Base-by-base conservation (phyloP, 2,888 invertebrate species). In the Calephelis perditalis region DNA sequence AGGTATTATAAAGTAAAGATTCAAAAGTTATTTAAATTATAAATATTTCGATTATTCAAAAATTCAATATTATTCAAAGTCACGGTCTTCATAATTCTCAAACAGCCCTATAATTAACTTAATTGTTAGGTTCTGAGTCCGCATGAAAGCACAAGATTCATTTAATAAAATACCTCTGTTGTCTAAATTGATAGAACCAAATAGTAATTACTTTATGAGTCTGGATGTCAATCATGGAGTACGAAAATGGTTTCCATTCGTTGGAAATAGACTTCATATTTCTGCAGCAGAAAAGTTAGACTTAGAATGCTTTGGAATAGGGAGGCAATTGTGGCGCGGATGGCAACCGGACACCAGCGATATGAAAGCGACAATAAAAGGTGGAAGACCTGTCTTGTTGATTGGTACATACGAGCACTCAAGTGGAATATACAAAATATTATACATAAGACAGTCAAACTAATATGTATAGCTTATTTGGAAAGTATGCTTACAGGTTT, bases 301-400 rank as follows among this genome's bases (percentile, higher is more conserved):
- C 60, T 71, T 64, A 15, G 47, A 74, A 62, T 68, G 61, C 77
- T 78, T 69, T 69, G 71, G 59, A 62, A 62, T 62, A 77, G 71
- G 67, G 63, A 63, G 68, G 67, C 81, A 88, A 86, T 87, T 88
- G 85, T 70, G 66, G 70, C 72, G 74, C 81, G 84, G 84, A 85
- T 84, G 82, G 85, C 83, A 83, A 88, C 87, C 85, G 85, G 87
- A 88, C 87, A 87, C 87, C 83, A 85, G 80, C 56, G 59, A 75
- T 76, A 83, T 85, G 84, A 86, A 87, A 87, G 86, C 81, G 77
- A 82, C 87, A 86, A 86, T 87, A 88, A 88, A 88, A 88, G 89
- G 89, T 78, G 35, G 52, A 52, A 81, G 88, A 85, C 86, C 84
- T 86, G 86, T 76, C 75, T 75, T 73, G 76, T 81, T 86, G 86